phyloP scores from a whole-genome alignment of 2,113 vertebrate genomes.

The Notothenia coriiceps region DNA sequence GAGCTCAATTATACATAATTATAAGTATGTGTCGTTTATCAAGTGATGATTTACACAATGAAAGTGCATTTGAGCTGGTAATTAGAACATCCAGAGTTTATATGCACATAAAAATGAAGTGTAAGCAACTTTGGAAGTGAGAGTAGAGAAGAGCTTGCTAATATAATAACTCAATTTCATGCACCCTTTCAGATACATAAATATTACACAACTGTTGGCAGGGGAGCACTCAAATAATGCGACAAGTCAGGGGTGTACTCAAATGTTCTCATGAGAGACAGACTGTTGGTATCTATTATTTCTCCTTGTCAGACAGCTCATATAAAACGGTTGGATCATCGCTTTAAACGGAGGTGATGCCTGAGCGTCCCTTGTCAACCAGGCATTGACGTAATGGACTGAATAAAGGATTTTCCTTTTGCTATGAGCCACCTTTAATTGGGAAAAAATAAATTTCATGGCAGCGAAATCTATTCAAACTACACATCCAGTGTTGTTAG shows the following conservation, averaged over 20 bases:
- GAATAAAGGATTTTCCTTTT: slow-evolving; percentile 30
- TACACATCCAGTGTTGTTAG: slow-evolving; percentile 25
- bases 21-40: slow-evolving; percentile 24
- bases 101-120: neutral
- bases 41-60: slow-evolving; percentile 38
- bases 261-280: slow-evolving; percentile 30
- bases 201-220: slow-evolving; percentile 28
- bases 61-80: slow-evolving; percentile 21
- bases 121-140: slow-evolving; percentile 5
- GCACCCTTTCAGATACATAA: slow-evolving; percentile 20
- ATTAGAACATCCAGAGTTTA: slow-evolving; percentile 41
- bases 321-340: slow-evolving; percentile 22
- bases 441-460: slow-evolving; percentile 44
- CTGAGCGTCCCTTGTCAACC: slow-evolving; percentile 44
- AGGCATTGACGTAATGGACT: slow-evolving; percentile 39
- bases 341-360: slow-evolving; percentile 37
- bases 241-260: slow-evolving; percentile 19
- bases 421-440: slow-evolving; percentile 35
- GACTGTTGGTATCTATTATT: slow-evolving; percentile 34
- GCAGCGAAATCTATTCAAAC: slow-evolving; percentile 53
- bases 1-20: slow-evolving; percentile 33
- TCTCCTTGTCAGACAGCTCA: slow-evolving; percentile 23
- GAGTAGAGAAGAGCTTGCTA: neutral
- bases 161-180: slow-evolving; percentile 35
- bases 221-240: neutral